Evolutionary conservation across 1,140 invertebrate species (phyloP).

Genomic region (Galleria mellonella): DNA sequence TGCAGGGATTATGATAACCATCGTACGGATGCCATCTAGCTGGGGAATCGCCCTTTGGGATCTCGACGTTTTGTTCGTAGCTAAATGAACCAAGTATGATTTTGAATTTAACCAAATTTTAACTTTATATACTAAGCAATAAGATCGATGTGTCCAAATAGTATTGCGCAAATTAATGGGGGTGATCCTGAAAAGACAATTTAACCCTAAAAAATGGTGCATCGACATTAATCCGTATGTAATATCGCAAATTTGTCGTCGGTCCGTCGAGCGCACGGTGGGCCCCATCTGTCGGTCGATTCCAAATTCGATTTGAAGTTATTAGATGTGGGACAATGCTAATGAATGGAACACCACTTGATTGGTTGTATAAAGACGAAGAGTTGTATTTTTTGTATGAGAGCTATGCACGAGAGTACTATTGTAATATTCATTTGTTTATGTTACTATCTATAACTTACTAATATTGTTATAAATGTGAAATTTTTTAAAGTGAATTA

Average conservation of each 20-base stretch:
- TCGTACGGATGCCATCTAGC: constrained; percentile 68
- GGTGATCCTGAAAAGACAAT: constrained; percentile 69
- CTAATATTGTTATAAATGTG: too few species aligned
- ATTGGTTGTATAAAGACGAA: constrained; percentile 28
- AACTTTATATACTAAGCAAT: constrained; percentile 12
- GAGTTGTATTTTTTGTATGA: background rate
- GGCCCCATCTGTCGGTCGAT: constrained; percentile 56
- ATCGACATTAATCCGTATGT: constrained; percentile 71
- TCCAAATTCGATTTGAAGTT: constrained; percentile 58
- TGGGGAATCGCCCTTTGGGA: constrained; percentile 69
- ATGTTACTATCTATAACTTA: too few species aligned
- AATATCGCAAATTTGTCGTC: constrained; percentile 73
- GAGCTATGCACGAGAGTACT: too few species aligned
- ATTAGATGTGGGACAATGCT: constrained; percentile 41
- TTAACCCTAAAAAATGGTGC: constrained; percentile 72
- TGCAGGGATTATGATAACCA: constrained; percentile 73
- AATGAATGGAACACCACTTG: constrained; percentile 30
- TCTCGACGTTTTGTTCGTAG: constrained; percentile 32
- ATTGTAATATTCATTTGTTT: too few species aligned
- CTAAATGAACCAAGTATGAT: too few species aligned
- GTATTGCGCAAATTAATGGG: constrained; percentile 11
- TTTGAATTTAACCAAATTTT: background rate
- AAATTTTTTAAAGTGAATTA: too few species aligned
- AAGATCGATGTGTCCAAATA: constrained; percentile 14
- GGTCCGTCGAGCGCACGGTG: constrained; percentile 32